Base-by-base conservation (phyloP, 2,888 invertebrate species). In the Drosophila setosimentum region DNA sequence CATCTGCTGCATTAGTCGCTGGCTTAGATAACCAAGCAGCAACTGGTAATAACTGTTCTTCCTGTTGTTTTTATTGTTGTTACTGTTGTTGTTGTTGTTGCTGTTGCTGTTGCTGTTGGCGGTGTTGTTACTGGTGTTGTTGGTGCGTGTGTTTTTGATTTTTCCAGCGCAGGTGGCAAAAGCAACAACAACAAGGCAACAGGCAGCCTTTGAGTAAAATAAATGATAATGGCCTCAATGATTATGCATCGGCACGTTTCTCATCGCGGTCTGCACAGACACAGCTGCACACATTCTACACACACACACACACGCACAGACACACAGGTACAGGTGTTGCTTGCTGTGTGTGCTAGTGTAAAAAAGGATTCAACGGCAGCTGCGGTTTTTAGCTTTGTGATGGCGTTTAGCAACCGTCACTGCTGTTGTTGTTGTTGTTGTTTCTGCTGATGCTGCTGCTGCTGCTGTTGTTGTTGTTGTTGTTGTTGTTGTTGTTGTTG, bases 191-290 rank as follows among this genome's bases (percentile, higher is more conserved):
- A 18, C 33, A 35, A 3, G 54, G 27, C 37, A 37, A 37, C 24
- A 8, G 42, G 63, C 73, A 64, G 68, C 76, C 73, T 87, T 87
- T 82, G 87, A 79, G 75, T 82, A 83, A 84, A 89, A 90, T 86
- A 86, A 86, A 91, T 87, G 91, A 89, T 91, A 91, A 91, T 90
- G 80, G 83, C 87, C 82, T 73, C 87, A 87, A 88, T 87, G 87
- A 91, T 91, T 91, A 91, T 91, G 91, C 91, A 91, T 91, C 91
- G 91, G 91, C 91, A 92, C 91, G 91, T 92, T 91, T 87, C 87
- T 83, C 87, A 87, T 87, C 85, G 85, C 77, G 82, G 77, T 68
- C 71, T 65, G 68, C 78, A 77, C 71, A 61, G 51, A 61, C 42
- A 49, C 45, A 45, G 21, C 21, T 21, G 49, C 30, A 54, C 37